Base-by-base conservation (phyloP, 2,797 vertebrate species). In the Microctenopoma lineatum region DNA sequence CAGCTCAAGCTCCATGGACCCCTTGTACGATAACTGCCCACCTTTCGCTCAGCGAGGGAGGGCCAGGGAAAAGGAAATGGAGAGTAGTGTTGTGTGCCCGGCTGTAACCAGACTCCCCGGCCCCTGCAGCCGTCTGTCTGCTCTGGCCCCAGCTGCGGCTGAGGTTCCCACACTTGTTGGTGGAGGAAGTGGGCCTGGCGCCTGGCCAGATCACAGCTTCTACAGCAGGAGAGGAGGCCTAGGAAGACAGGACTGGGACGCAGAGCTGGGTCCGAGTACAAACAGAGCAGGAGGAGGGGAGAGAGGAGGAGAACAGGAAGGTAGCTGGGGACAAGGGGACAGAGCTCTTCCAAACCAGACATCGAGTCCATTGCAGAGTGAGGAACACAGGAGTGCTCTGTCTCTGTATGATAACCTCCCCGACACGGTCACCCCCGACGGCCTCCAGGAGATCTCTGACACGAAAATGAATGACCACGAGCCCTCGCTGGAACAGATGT, bases 391-490 rank as follows among this genome's bases (percentile, higher is more conserved):
- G 68, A 93, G 93, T 1, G 88, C 83, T 16, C 83, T 93, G 25
- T 93, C 92, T 18, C 74, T 94, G 67, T 94, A 94, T 5, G 92
- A 94, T 56, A 94, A 94, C 84, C 83, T 94, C 10, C 73, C 81
- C 0, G 70, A 83, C 0, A 36, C 73, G 4, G 66, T 41, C 47
- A 67, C 75, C 39, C 60, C 87, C 0, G 62, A 82, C 65, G 58
- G 67, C 59, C 67, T 75, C 50, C 80, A 66, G 42, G 79, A 84
- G 26, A 61, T 44, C 26, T 72, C 70, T 7, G 48, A 77, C 51
- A 88, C 85, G 82, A 86, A 91, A 59, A 85, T 80, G 2, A 64
- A 74, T 66, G 53, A 84, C 60, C 82, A 70, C 29, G 84, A 77
- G 59, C 47, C 59, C 46, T 57, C 61, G 50, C 62, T 69, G 39